phyloP scores from a whole-genome alignment of 2,797 vertebrate genomes.

The Decapterus maruadsi region DNA sequence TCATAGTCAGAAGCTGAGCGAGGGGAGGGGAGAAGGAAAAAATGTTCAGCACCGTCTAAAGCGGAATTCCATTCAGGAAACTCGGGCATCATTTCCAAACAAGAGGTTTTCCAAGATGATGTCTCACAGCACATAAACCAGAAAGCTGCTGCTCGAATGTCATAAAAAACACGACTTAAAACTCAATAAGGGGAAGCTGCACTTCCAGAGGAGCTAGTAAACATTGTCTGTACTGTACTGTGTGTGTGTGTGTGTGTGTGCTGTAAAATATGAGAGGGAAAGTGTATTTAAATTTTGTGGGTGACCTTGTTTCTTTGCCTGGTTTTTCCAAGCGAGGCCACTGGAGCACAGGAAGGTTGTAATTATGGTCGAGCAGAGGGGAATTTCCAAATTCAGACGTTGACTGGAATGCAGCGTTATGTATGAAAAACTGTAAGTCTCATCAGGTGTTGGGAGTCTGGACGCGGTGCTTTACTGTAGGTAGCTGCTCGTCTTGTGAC shows the following conservation, averaged over 20 bases:
- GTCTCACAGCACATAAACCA: background rate
- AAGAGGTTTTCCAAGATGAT: slow-evolving; percentile 20
- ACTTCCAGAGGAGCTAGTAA: slow-evolving; percentile 18
- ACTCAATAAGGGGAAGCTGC: slow-evolving; percentile 30
- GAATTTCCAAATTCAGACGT: slow-evolving; percentile 67
- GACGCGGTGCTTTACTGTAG: background rate
- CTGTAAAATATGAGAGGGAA: slow-evolving; percentile 38
- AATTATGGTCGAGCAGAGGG: slow-evolving; percentile 68
- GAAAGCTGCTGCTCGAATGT: background rate
- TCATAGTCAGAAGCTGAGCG: background rate
- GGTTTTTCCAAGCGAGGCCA: slow-evolving; percentile 52
- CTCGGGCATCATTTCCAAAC: background rate
- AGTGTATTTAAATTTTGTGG: slow-evolving; percentile 53
- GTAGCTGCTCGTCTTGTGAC: slow-evolving; percentile 2
- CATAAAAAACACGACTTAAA: background rate
- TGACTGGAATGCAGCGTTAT: slow-evolving; percentile 26
- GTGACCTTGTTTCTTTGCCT: slow-evolving; percentile 49
- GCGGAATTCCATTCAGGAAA: slow-evolving; percentile 7
- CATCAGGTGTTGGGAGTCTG: slow-evolving; percentile 8
- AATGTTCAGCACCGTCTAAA: background rate
- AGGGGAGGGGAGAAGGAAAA: no score
- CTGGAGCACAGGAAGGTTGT: slow-evolving; percentile 59
- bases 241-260: background rate
- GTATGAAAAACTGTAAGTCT: slow-evolving; percentile 9
- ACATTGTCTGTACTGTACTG: background rate